Conservation (phyloP, 2,113 vertebrate species). For the Protobothrops flavoviridis region DNA sequence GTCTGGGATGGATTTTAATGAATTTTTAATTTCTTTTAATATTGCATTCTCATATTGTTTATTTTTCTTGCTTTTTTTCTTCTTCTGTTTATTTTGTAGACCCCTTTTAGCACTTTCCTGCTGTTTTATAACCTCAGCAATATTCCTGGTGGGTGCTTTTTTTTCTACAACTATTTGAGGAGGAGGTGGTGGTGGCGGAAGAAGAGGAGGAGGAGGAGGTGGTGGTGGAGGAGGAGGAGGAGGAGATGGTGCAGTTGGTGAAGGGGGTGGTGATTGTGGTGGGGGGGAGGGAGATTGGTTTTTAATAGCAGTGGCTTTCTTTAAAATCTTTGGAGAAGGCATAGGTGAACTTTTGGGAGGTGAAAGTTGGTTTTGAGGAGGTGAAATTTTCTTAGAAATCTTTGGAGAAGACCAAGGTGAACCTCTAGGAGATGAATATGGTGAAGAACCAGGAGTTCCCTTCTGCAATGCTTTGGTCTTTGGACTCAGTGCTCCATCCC, state of each 20-base stretch:
- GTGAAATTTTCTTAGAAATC: slow-evolving; percentile 65
- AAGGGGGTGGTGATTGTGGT: slow-evolving; percentile 36
- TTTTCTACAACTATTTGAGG: slow-evolving; percentile 68
- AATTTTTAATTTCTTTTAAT: slow-evolving; percentile 90
- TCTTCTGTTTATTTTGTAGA: slow-evolving; percentile 73
- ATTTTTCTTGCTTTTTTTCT: slow-evolving; percentile 80
- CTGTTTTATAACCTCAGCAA: slow-evolving; percentile 89
- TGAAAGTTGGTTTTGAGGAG: slow-evolving; percentile 67
- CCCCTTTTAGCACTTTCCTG: slow-evolving; percentile 81
- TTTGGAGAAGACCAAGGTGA: slow-evolving; percentile 90
- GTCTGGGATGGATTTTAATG: slow-evolving; percentile 83
- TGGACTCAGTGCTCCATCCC: slow-evolving; percentile 66
- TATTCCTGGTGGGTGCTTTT: slow-evolving; percentile 84
- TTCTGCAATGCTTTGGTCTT: slow-evolving; percentile 82
- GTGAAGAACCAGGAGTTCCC: slow-evolving; percentile 82
- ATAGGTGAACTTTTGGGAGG: slow-evolving; percentile 72
- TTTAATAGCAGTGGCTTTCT: slow-evolving; percentile 65
- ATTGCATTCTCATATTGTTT: slow-evolving; percentile 81
- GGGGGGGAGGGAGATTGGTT: slow-evolving; percentile 56
- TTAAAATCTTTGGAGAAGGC: slow-evolving; percentile 84
- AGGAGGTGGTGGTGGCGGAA: slow-evolving; percentile 57
- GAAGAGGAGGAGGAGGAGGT: slow-evolving; percentile 46
- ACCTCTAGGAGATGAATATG: slow-evolving; percentile 78
- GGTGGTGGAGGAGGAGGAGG: slow-evolving; percentile 54
- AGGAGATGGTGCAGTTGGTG: slow-evolving; percentile 61